Percentiles rank a stretch among this genome's conserved stretches.
Conservation (phyloP, 2,888 invertebrate genomes). For the Drosophila cracens region DNA sequence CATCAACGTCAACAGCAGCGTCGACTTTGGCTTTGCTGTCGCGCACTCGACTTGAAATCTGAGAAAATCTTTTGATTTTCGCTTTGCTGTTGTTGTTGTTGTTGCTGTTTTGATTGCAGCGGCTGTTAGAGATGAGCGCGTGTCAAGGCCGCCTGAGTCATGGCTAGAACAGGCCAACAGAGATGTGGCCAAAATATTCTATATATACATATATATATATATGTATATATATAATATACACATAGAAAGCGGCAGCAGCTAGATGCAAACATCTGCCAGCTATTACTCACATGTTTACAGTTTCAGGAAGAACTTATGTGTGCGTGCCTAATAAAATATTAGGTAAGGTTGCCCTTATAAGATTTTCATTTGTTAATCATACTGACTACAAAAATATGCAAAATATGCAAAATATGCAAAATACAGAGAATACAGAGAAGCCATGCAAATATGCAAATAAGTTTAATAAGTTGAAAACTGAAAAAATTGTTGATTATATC, state of each 20-base stretch:
- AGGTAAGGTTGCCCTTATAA: not conserved
- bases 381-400: not conserved
- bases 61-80: constrained; percentile 16
- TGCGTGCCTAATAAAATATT: not conserved
- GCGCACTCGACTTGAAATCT: constrained; percentile 33
- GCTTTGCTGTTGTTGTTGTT: constrained; percentile 12
- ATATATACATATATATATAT: not conserved
- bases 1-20: constrained; percentile 1
- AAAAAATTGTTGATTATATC: not conserved
- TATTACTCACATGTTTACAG: not conserved
- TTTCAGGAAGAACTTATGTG: not conserved
- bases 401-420: not conserved
- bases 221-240: not conserved
- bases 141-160: not conserved
- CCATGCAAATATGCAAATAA: not conserved
- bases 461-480: not conserved
- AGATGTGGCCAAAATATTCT: not conserved
- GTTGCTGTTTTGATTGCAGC: not conserved
- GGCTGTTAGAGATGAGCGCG: constrained; percentile 2
- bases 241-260: not conserved
- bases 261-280: not conserved
- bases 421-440: not conserved
- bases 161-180: not conserved
- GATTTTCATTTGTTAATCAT: not conserved
- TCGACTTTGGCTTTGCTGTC: constrained; percentile 5